Evolutionary conservation across 2,888 invertebrate species (phyloP).

Genomic region (Patella pellucida): DNA sequence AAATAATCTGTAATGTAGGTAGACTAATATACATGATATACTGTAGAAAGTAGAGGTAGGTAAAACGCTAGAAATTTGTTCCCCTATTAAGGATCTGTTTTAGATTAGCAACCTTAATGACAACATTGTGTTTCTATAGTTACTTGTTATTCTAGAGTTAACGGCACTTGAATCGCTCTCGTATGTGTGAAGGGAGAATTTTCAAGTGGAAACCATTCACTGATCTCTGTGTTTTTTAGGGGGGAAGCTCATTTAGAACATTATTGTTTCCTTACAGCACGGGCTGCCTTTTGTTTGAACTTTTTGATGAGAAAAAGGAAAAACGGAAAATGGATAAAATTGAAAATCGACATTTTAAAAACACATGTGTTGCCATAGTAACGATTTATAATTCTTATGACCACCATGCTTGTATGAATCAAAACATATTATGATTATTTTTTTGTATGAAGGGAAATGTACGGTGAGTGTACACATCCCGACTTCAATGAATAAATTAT

Average conservation of each 20-base stretch:
- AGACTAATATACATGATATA: no score
- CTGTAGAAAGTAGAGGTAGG: background rate
- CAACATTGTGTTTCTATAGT: slow-evolving; percentile 1
- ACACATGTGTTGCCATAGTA: background rate
- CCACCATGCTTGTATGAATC: background rate
- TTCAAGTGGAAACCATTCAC: slow-evolving; percentile 6
- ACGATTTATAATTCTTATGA: background rate
- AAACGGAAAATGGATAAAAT: slow-evolving; percentile 5
- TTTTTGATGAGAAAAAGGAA: slow-evolving; percentile 2
- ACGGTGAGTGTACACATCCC: no score
- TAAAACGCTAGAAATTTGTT: slow-evolving; percentile 1
- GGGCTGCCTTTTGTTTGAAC: background rate
- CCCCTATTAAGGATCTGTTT: slow-evolving; percentile 3
- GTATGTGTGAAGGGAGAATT: background rate
- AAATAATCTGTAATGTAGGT: no score
- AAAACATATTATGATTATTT: no score
- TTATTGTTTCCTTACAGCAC: background rate
- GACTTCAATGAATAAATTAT: no score
- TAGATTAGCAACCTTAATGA: background rate
- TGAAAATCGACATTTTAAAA: slow-evolving; percentile 7
- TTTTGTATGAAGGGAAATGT: no score
- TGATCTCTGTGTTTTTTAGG: background rate
- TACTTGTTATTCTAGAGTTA: slow-evolving; percentile 10
- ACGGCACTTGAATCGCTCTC: slow-evolving; percentile 4
- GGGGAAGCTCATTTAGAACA: background rate